Conservation (phyloP, 2,888 invertebrate genomes). For the Gastrophysa polygoni region DNA sequence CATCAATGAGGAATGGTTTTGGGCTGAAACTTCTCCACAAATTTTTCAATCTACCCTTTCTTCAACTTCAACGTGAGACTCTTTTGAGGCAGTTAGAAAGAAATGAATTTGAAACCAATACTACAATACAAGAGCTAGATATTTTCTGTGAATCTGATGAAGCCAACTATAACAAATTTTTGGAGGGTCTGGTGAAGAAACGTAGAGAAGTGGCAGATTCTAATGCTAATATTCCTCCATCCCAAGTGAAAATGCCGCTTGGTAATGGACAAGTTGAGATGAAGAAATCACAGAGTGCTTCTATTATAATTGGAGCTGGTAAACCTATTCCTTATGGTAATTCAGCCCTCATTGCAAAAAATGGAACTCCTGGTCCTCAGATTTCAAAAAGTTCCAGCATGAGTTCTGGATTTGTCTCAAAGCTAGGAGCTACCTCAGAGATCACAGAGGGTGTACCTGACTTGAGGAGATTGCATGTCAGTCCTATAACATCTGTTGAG, state of each 20-base stretch:
- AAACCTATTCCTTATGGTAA: constrained; percentile 57
- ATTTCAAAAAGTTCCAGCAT: constrained; percentile 52
- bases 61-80: constrained; percentile 86
- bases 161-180: constrained; percentile 74
- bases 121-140: constrained; percentile 77
- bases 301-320: constrained; percentile 57
- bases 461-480: constrained; percentile 48
- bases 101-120: constrained; percentile 80
- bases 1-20: constrained; percentile 95
- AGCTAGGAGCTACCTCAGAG: constrained; percentile 52
- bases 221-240: constrained; percentile 60
- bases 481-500: constrained; percentile 64
- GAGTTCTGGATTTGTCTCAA: constrained; percentile 51
- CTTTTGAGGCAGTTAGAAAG: constrained; percentile 82
- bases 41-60: constrained; percentile 93
- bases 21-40: constrained; percentile 91
- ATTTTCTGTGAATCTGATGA: constrained; percentile 79
- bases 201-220: constrained; percentile 75
- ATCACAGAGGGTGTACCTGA: constrained; percentile 52
- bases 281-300: constrained; percentile 56
- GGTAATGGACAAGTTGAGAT: constrained; percentile 44
- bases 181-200: constrained; percentile 76
- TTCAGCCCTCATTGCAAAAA: constrained; percentile 26
- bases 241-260: constrained; percentile 28
- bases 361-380: constrained; percentile 13